Conservation (phyloP, 2,888 invertebrate species). For the Apamea anceps region DNA sequence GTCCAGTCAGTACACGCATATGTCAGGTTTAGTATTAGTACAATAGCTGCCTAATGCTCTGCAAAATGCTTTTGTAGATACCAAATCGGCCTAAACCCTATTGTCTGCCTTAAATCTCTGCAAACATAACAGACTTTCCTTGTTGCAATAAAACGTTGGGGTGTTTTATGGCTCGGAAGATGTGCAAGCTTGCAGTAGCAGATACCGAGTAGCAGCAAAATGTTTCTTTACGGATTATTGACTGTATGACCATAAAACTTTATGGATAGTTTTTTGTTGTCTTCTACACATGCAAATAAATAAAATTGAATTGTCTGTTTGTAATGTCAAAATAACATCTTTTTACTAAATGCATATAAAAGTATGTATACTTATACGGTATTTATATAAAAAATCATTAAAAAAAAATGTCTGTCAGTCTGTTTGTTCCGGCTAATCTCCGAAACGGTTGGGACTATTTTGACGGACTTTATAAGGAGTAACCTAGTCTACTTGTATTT, state of each 20-base stretch:
- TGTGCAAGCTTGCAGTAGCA: slow-evolving; percentile 54
- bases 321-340: neutral
- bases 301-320: neutral
- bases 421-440: neutral
- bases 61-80: slow-evolving; percentile 46
- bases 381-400: neutral
- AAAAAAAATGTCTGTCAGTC: neutral
- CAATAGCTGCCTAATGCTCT: slow-evolving; percentile 42
- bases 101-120: slow-evolving; percentile 54
- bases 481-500: neutral
- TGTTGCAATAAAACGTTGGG: slow-evolving; percentile 61
- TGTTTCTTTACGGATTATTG: slow-evolving; percentile 33
- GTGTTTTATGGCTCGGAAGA: slow-evolving; percentile 63
- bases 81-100: slow-evolving; percentile 18
- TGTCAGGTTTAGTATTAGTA: slow-evolving; percentile 33
- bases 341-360: neutral
- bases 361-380: neutral
- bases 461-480: neutral
- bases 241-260: slow-evolving; percentile 16
- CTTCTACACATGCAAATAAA: neutral
- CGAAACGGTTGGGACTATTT: neutral
- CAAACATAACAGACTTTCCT: slow-evolving; percentile 39
- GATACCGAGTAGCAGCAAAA: slow-evolving; percentile 38
- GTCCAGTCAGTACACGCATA: too few species aligned
- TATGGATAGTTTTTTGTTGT: slow-evolving; percentile 9